A percentile compares a stretch with the other conserved stretches of the same genome.
These are phyloP conservation scores for Diplolepis rosae DNA, from an alignment of 2,888 invertebrate genomes.

Conservation along the genomic window DNA sequence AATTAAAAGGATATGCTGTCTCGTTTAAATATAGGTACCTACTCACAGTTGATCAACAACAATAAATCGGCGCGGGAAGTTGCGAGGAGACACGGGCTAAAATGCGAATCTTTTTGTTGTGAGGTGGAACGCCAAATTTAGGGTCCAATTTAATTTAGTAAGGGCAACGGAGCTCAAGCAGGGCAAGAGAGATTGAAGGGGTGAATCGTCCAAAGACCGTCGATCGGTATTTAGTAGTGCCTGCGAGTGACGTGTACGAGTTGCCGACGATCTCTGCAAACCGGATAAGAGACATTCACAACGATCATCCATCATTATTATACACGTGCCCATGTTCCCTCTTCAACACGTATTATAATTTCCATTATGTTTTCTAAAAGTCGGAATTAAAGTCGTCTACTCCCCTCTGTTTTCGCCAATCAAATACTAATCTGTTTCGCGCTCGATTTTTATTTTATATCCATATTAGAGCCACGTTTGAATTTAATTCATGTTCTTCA, in stretches of 20 bases:
- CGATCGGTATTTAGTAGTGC: constrained; percentile 71
- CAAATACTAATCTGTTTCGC: too few species aligned
- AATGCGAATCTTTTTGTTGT: constrained; percentile 56
- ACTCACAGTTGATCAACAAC: constrained; percentile 43
- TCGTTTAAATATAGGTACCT: constrained; percentile 30
- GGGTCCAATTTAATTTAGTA: constrained; percentile 72
- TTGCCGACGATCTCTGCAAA: constrained; percentile 48
- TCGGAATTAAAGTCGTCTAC: neutral
- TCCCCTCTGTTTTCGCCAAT: constrained; percentile 9
- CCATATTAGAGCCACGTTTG: too few species aligned
- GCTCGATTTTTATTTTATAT: too few species aligned
- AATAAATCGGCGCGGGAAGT: constrained; percentile 48
- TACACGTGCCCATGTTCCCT: constrained; percentile 27
- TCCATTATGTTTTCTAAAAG: neutral
- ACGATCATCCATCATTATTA: constrained; percentile 29
- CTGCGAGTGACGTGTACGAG: constrained; percentile 70
- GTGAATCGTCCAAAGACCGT: constrained; percentile 63
- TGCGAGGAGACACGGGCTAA: constrained; percentile 35
- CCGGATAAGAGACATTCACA: constrained; percentile 31
- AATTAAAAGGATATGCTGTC: constrained; percentile 50
- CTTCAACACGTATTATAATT: neutral
- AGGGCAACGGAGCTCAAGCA: constrained; percentile 52
- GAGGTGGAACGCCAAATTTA: constrained; percentile 59
- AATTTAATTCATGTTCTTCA: too few species aligned
- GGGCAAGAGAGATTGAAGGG: constrained; percentile 52